Evolutionary conservation across 2,888 invertebrate species (phyloP).

Genomic region (Tetanocera ferruginea): DNA sequence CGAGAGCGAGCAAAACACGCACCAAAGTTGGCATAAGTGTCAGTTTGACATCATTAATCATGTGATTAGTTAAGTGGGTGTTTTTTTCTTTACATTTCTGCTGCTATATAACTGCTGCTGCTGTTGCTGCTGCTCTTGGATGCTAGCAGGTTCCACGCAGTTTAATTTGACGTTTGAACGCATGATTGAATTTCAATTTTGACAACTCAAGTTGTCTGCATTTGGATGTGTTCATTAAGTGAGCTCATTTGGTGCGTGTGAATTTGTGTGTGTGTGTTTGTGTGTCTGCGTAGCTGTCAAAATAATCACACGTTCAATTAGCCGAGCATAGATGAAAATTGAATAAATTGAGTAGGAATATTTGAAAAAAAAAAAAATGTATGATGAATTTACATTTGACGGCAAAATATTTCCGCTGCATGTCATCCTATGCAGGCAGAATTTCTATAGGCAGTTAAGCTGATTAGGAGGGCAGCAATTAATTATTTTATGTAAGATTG

Average conservation of each 20-base stretch:
- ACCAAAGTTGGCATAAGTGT: slow-evolving; percentile 32
- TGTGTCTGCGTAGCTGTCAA: slow-evolving; percentile 54
- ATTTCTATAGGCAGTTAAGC: neutral
- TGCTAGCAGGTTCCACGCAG: slow-evolving; percentile 39
- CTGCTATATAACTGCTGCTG: neutral
- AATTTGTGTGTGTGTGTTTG: neutral
- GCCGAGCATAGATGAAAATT: slow-evolving; percentile 48
- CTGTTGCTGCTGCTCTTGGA: neutral
- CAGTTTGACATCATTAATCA: slow-evolving; percentile 65
- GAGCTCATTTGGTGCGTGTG: neutral
- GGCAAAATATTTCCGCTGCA: neutral
- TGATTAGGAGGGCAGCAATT: neutral
- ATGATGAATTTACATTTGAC: neutral
- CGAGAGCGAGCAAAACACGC: slow-evolving; percentile 16
- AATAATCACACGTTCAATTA: slow-evolving; percentile 65
- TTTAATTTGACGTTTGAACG: slow-evolving; percentile 62
- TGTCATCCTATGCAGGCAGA: neutral
- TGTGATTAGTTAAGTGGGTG: slow-evolving; percentile 67
- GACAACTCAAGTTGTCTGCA: slow-evolving; percentile 46
- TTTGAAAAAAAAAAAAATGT: neutral
- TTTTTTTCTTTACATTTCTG: slow-evolving; percentile 48
- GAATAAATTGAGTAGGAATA: neutral
- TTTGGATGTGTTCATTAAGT: slow-evolving; percentile 38
- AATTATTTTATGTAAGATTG: neutral
- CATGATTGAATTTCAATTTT: slow-evolving; percentile 64